These are phyloP conservation scores for Morpho helenor DNA, from an alignment of 2,888 invertebrate species.

Conservation along the genomic window DNA sequence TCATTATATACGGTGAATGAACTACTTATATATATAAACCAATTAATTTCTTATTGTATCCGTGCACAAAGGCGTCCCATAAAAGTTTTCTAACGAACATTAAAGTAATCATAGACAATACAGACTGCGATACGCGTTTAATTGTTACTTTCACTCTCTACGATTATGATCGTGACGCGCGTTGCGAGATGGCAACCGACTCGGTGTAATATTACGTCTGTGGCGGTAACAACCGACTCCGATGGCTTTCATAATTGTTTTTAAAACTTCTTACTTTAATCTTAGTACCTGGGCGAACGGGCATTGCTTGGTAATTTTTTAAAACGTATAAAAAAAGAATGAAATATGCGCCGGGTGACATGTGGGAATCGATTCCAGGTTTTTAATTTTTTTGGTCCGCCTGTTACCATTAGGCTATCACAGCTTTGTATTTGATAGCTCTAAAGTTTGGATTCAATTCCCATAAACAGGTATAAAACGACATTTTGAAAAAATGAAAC, in stretches of 20 bases:
- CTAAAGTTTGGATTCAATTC: too few relatives aligned
- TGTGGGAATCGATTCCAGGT: too few relatives aligned
- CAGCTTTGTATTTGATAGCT: too few relatives aligned
- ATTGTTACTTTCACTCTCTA: constrained; percentile 45
- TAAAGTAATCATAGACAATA: constrained; percentile 33
- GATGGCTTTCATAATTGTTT: neutral
- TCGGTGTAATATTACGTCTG: constrained; percentile 4
- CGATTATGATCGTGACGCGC: constrained; percentile 36
- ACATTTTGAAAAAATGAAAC: too few relatives aligned
- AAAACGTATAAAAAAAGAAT: too few relatives aligned
- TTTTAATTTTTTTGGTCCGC: too few relatives aligned
- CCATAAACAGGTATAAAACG: too few relatives aligned
- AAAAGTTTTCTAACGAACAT: neutral
- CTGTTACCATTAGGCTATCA: too few relatives aligned
- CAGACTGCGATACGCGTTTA: constrained; percentile 37
- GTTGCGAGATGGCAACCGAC: constrained; percentile 7
- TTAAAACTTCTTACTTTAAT: neutral
- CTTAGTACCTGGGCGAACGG: too few relatives aligned
- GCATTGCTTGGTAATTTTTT: too few relatives aligned
- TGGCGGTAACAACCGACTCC: constrained; percentile 2
- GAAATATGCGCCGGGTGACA: too few relatives aligned
- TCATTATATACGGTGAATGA: neutral
- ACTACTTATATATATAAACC: neutral
- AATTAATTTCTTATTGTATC: too few relatives aligned
- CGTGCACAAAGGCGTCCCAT: neutral